Evolutionary conservation across 2,888 invertebrate species (phyloP), one percentile per base, ranked within the genome.

Genomic region (Cyclophora albipunctata): DNA sequence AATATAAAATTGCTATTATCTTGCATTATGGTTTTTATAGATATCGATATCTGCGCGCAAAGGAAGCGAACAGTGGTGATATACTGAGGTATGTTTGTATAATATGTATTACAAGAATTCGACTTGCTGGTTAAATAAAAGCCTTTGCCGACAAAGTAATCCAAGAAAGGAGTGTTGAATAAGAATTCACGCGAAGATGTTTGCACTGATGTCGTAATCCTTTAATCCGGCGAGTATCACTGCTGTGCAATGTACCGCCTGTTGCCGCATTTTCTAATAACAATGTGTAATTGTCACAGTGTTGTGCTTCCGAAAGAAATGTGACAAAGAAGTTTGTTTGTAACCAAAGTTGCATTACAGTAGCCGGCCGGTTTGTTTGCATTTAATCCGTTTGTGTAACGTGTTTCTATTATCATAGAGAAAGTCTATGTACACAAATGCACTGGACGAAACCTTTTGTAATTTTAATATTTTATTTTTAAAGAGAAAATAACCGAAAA

Each of bases 351-450:
- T 78, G 74, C 75, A 81, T 78, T 74, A 60, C 77, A 64, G 70
- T 69, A 75, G 81, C 82, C 76, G 74, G 66, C 66, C 37, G 73
- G 71, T 73, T 71, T 84, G 84, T 84, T 85, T 81, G 78, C 75
- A 68, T 79, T 80, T 86, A 87, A 87, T 87, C 86, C 79, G 76
- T 82, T 80, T 84, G 79, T 81, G 33, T 72, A 78, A 78, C 69
- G 69, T 20, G 20, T 75, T 71, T 77, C 78, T 78, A 74, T 78
- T 64, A 37, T 20, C 20, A 20, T 20, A 20, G 20, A 20, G 20
- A 20, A 20, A 20, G 20, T 20, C 20, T 20, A 20, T 20, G 20
- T 20, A 20, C 20, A 20, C 20, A 20, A 20, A 20, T 20, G 20
- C 20, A 20, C 2, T 20, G 20, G 20, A 20, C 20, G 20, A 20